Base-by-base conservation (phyloP, 1,140 invertebrate genomes). In the Caenorhabditis tropicalis region DNA sequence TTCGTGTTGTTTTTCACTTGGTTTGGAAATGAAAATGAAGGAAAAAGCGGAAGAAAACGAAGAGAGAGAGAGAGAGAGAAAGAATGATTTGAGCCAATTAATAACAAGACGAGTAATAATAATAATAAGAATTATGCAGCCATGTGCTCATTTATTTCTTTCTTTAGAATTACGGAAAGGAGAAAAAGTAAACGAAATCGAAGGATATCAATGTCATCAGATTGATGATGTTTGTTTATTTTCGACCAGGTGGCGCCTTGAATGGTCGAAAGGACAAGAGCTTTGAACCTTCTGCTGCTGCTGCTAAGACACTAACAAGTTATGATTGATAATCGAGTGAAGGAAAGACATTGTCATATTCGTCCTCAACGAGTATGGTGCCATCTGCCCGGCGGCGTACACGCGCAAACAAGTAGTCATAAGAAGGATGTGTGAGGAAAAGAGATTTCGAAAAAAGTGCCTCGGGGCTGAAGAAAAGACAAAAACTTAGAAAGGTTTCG, bases 311-410 rank as follows among this genome's bases (percentile, higher is more conserved):
- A 74, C 65, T 74, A 74, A 74, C 65, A 74, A 74, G 65, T 74
- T 74, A 74, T 74, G 65, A 74, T 74, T 74, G 65, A 74, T 74
- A 74, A 74, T 74, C 65, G 65, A 74, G 65, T 74, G 65, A 74
- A 74, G 36, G 10, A n/a, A 46, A 9, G 65, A 43, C 65, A 43
- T 74, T 43, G 33, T 74, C 65, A 24, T 74, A 9, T 5, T 39
- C 33, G 36, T 74, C 36, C 36, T 74, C 58, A 65, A 65, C 19
- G 58, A 65, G 58, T 74, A 39, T 74, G 33, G 21, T 39, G 65
- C 65, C 65, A 74, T 74, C 65, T 74, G 65, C 65, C 36, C 51
- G 53, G 29, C n/a, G 53, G 33, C 65, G n/a, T n/a, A 12, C 65
- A 43, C 36, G 65, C 65, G 65, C 65, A 74, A 74, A 74, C 65